Conservation (phyloP, 2,888 invertebrate species). For the Acleris emargana region DNA sequence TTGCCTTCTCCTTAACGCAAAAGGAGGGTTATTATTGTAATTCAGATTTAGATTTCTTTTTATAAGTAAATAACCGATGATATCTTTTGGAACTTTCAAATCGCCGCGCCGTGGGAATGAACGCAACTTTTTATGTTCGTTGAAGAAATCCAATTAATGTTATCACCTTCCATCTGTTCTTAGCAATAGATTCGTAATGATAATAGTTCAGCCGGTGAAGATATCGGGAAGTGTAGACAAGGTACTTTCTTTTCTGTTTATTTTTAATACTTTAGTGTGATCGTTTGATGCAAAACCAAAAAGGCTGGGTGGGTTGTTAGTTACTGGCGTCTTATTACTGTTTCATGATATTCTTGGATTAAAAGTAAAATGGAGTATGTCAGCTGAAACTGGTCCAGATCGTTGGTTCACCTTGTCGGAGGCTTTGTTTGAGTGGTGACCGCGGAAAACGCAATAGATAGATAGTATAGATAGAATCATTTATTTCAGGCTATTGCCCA, state of each 20-base stretch:
- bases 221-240: slow-evolving; percentile 13
- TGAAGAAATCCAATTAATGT: slow-evolving; percentile 32
- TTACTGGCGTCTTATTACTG: neutral
- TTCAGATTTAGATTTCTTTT: neutral
- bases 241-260: slow-evolving; percentile 3
- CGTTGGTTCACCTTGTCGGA: no score
- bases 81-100: slow-evolving; percentile 22
- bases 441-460: no score
- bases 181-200: slow-evolving; percentile 29
- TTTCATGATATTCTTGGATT: no score
- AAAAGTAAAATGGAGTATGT: no score
- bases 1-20: no score
- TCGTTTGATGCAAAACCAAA: no score
- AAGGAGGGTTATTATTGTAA: no score
- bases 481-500: no score
- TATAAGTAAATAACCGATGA: slow-evolving; percentile 1
- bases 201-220: slow-evolving; percentile 19
- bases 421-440: no score
- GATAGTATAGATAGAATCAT: no score
- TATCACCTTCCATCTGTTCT: slow-evolving; percentile 22
- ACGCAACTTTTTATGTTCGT: slow-evolving; percentile 20
- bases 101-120: slow-evolving; percentile 25
- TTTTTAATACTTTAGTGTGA: no score
- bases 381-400: no score
- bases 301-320: neutral